A percentile compares a stretch with the other conserved stretches of the same genome.
Evolutionary conservation across 2,113 vertebrate species (phyloP).

Genomic region (Rhombomys opimus): DNA sequence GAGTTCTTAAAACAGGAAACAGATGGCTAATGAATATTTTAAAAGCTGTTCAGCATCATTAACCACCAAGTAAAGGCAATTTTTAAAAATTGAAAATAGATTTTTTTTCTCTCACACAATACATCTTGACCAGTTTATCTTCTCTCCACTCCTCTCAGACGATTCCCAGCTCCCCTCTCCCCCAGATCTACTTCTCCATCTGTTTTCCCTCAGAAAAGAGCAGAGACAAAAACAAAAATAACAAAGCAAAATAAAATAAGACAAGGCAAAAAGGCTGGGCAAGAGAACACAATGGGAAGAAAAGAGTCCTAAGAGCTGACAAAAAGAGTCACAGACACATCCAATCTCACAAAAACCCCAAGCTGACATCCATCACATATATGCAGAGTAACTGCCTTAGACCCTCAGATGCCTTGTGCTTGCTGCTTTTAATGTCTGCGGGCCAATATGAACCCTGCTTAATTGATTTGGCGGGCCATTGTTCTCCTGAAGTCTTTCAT

Average conservation of each 20-base stretch:
- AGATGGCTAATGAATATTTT: not conserved
- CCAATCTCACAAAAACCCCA: not conserved
- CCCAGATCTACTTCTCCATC: not conserved
- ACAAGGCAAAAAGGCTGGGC: not conserved
- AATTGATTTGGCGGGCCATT: not conserved
- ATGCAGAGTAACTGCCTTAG: not conserved
- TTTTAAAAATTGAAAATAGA: not conserved
- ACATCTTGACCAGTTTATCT: not conserved
- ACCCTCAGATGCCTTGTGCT: no score
- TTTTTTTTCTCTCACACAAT: not conserved
- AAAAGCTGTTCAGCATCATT: not conserved
- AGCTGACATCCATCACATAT: not conserved
- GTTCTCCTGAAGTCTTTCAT: not conserved
- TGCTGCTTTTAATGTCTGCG: not conserved
- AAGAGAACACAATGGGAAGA: no score
- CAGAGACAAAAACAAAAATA: not conserved
- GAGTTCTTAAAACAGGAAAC: not conserved
- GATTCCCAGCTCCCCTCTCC: not conserved
- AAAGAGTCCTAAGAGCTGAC: not conserved
- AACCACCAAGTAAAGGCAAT: not conserved
- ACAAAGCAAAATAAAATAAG: not conserved
- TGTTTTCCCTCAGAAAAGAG: not conserved
- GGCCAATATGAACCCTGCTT: not conserved
- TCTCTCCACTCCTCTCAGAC: not conserved
- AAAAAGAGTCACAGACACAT: not conserved